phyloP scores from a whole-genome alignment of 2,888 invertebrate species.

The Embidobia sp. region DNA sequence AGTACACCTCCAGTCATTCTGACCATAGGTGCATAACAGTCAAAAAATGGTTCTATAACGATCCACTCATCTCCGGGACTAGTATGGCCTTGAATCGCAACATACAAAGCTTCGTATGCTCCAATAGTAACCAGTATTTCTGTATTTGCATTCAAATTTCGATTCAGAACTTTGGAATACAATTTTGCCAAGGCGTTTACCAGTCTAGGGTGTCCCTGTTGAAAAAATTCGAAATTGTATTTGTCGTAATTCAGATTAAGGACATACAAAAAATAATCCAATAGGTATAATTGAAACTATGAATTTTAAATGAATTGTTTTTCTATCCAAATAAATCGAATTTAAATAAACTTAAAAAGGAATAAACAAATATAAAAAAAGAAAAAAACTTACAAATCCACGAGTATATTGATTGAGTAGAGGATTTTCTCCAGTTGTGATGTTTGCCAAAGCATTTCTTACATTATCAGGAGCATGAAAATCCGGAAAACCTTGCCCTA shows the following conservation, averaged over 20 bases:
- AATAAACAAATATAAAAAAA: too few species aligned
- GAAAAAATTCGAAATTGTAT: too few species aligned
- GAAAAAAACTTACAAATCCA: slow-evolving; percentile 89
- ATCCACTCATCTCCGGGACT: slow-evolving; percentile 95
- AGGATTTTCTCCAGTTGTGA: slow-evolving; percentile 86
- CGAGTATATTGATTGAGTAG: slow-evolving; percentile 95
- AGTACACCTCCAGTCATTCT: slow-evolving; percentile 91
- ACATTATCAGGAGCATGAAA: slow-evolving; percentile 93
- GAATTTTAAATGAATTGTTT: too few species aligned
- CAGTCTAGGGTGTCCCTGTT: slow-evolving; percentile 96
- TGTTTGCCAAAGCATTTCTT: slow-evolving; percentile 88
- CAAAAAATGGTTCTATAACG: slow-evolving; percentile 98
- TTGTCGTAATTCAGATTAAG: too few species aligned
- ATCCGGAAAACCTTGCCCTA: slow-evolving; percentile 98
- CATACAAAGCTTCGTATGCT: slow-evolving; percentile 97
- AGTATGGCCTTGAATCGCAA: slow-evolving; percentile 92
- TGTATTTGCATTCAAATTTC: slow-evolving; percentile 90
- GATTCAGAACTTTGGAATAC: slow-evolving; percentile 90
- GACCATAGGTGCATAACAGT: slow-evolving; percentile 98
- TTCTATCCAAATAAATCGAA: too few species aligned
- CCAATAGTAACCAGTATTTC: slow-evolving; percentile 95
- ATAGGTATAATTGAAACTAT: too few species aligned
- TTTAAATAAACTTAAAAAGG: too few species aligned
- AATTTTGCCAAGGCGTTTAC: slow-evolving; percentile 92
- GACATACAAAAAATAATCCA: too few species aligned